phyloP scores from a whole-genome alignment of 2,797 vertebrate genomes.

The Microcaecilia unicolor region DNA sequence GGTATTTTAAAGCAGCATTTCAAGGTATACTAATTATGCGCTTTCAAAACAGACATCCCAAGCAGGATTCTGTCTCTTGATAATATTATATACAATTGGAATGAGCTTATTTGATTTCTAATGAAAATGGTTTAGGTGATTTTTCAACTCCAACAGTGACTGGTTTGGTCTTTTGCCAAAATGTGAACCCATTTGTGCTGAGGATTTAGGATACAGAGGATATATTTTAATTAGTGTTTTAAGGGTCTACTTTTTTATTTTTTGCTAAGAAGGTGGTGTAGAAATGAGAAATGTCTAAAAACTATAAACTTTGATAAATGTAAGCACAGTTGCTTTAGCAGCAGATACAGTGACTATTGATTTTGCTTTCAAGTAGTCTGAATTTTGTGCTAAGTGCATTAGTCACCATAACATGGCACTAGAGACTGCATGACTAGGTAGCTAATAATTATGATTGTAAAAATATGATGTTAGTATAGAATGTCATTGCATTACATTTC shows the following conservation, averaged over 20 bases:
- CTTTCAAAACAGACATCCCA: conserved; percentile 33
- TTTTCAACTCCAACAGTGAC: conserved; percentile 17
- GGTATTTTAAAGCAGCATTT: conserved; percentile 59
- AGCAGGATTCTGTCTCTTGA: no score
- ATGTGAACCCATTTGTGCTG: conserved; percentile 4
- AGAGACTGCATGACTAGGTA: background rate
- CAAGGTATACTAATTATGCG: conserved; percentile 42
- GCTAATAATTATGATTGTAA: background rate
- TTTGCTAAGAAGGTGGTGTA: no score
- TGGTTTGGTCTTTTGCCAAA: conserved; percentile 22
- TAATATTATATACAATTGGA: no score
- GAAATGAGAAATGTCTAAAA: no score
- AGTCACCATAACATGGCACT: no score
- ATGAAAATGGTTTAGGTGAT: conserved; percentile 35
- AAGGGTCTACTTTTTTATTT: no score
- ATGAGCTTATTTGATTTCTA: conserved; percentile 32
- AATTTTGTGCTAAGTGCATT: no score
- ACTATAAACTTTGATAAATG: conserved; percentile 12
- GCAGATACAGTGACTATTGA: no score
- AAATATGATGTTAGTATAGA: background rate
- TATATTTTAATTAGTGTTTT: no score
- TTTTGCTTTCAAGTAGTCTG: no score
- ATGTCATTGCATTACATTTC: no score
- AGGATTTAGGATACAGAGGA: conserved; percentile 5
- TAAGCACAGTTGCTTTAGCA: conserved; percentile 5